Evolutionary conservation across 1,140 invertebrate species (phyloP).

Genomic region (Drosophila nigrodunni): DNA sequence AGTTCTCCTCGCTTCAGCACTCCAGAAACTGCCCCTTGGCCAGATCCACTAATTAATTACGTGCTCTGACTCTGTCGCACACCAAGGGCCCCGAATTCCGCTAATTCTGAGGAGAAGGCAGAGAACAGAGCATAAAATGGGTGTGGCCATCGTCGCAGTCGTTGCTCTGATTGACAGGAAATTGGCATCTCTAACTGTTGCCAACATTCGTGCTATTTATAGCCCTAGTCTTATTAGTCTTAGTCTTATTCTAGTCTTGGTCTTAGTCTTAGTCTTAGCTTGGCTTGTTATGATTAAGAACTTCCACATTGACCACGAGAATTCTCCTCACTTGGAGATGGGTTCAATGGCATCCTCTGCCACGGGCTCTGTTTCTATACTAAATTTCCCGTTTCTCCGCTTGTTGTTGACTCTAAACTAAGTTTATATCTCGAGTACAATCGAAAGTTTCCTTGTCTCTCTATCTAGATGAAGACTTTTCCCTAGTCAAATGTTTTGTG

Average conservation of each 20-base stretch:
- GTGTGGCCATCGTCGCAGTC: slow-evolving; percentile 48
- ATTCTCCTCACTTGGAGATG: slow-evolving; percentile 5
- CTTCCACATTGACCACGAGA: slow-evolving; percentile 27
- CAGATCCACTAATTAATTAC: slow-evolving; percentile 72
- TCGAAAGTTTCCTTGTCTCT: slow-evolving; percentile 63
- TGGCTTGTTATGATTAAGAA: slow-evolving; percentile 52
- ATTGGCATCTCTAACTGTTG: slow-evolving; percentile 49
- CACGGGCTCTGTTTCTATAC: slow-evolving; percentile 14
- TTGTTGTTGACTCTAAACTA: slow-evolving; percentile 46
- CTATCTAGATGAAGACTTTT: slow-evolving; percentile 31
- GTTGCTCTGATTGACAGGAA: slow-evolving; percentile 69
- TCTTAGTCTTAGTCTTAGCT: neutral
- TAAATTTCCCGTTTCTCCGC: slow-evolving; percentile 40
- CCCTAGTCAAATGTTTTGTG: slow-evolving; percentile 47
- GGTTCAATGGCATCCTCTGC: slow-evolving; percentile 61
- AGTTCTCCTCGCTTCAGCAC: slow-evolving; percentile 57
- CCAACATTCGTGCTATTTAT: slow-evolving; percentile 40
- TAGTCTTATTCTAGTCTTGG: slow-evolving; percentile 25
- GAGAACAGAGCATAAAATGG: slow-evolving; percentile 8
- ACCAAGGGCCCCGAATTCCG: slow-evolving; percentile 39
- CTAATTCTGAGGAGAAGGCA: slow-evolving; percentile 6
- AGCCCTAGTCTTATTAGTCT: slow-evolving; percentile 11
- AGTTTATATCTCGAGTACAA: slow-evolving; percentile 39
- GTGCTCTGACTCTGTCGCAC: slow-evolving; percentile 58
- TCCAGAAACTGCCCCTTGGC: slow-evolving; percentile 30